Conservation (phyloP, 2,888 invertebrate genomes). For the Brachyptera risi region DNA sequence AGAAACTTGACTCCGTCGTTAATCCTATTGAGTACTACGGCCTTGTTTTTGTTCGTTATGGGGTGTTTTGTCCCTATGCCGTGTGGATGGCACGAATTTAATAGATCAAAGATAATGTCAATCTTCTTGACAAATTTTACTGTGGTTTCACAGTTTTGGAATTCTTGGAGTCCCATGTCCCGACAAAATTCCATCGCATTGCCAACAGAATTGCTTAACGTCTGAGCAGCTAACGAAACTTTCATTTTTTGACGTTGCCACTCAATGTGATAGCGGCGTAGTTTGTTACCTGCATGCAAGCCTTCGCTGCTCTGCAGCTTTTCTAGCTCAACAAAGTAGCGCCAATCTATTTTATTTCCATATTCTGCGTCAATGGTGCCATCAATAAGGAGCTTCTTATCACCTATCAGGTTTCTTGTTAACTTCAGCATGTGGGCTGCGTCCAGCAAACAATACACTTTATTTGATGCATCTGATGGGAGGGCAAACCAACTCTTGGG, state of each 20-base stretch:
- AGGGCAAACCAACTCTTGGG: constrained; percentile 19
- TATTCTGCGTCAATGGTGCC: constrained; percentile 18
- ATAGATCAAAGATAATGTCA: constrained; percentile 27
- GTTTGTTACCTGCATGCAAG: constrained; percentile 30
- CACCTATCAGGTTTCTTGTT: constrained; percentile 30
- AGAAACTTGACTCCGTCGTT: not conserved
- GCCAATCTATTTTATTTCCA: constrained; percentile 27
- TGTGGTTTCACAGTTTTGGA: constrained; percentile 24
- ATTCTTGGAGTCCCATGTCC: constrained; percentile 22
- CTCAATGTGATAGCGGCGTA: constrained; percentile 27
- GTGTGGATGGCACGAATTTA: constrained; percentile 18
- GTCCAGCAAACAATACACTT: constrained; percentile 29
- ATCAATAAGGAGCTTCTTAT: constrained; percentile 15
- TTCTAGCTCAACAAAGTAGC: constrained; percentile 27
- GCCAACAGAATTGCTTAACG: constrained; percentile 27
- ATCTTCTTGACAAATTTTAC: constrained; percentile 25
- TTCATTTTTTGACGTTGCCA: constrained; percentile 12
- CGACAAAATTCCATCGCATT: constrained; percentile 21
- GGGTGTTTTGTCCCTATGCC: not conserved
- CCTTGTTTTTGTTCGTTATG: not conserved
- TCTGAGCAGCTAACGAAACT: constrained; percentile 11
- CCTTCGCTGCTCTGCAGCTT: constrained; percentile 29
- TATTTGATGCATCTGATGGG: constrained; percentile 26
- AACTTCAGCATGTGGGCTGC: constrained; percentile 34
- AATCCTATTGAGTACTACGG: not conserved